Evolutionary conservation across 2,797 vertebrate genomes (phyloP).

Genomic region (Phoxinus dragarum): DNA sequence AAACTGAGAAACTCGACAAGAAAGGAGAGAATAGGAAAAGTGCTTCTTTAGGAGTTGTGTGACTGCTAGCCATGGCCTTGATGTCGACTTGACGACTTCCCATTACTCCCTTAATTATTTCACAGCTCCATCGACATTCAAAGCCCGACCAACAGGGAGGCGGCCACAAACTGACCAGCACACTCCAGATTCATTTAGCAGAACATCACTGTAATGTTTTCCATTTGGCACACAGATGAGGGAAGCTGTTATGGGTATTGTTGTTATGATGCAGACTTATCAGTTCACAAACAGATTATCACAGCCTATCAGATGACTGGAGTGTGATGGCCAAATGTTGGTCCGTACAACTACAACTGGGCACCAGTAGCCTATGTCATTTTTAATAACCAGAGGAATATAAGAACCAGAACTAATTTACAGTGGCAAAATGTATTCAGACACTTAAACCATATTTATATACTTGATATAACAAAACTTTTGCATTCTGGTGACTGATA

Average conservation of each 20-base stretch:
- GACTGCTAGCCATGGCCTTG: slow-evolving; percentile 32
- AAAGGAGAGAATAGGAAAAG: slow-evolving; percentile 3
- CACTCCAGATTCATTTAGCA: neutral
- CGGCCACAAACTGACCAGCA: neutral
- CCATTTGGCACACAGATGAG: neutral
- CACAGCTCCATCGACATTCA: slow-evolving; percentile 30
- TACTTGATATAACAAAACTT: neutral
- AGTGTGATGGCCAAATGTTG: neutral
- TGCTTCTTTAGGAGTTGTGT: slow-evolving; percentile 34
- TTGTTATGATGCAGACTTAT: slow-evolving; percentile 9
- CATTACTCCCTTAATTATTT: slow-evolving; percentile 43
- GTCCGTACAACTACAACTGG: neutral
- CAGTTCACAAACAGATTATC: neutral
- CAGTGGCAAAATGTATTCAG: neutral
- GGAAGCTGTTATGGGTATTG: neutral
- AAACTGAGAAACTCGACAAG: neutral
- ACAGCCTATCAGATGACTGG: neutral
- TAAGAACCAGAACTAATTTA: neutral
- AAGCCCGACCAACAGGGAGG: slow-evolving; percentile 5
- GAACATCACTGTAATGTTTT: slow-evolving; percentile 2
- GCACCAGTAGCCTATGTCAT: neutral
- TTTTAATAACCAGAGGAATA: neutral
- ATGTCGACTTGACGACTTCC: slow-evolving; percentile 40
- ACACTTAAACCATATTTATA: neutral
- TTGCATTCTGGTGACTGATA: neutral